phyloP scores from a whole-genome alignment of 2,113 vertebrate species.

The Gasterosteus nipponicus region DNA sequence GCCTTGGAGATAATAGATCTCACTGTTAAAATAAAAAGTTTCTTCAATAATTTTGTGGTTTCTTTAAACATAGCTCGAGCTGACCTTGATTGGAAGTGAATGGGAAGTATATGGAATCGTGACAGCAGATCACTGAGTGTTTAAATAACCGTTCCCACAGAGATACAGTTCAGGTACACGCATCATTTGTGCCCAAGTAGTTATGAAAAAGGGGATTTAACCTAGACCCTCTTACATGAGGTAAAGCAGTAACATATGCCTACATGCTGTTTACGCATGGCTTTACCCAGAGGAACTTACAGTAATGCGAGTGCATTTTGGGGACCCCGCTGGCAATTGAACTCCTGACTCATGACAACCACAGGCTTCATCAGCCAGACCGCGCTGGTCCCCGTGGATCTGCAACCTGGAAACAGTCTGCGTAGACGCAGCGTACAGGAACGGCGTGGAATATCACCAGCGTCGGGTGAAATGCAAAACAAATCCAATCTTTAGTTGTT shows the following conservation, averaged over 20 bases:
- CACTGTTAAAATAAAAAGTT: neutral
- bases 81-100: neutral
- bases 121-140: constrained; percentile 50
- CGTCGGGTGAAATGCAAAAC: constrained; percentile 17
- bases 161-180: constrained; percentile 27
- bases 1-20: constrained; percentile 2
- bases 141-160: constrained; percentile 37
- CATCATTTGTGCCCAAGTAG: constrained; percentile 3
- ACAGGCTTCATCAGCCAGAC: constrained; percentile 39
- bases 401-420: constrained; percentile 22
- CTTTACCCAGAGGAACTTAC: constrained; percentile 47
- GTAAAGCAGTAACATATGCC: constrained; percentile 44
- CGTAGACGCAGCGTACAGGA: constrained; percentile 8
- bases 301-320: constrained; percentile 54
- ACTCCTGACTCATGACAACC: constrained; percentile 51
- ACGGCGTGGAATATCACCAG: constrained; percentile 6
- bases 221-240: constrained; percentile 13
- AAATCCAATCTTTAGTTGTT: constrained; percentile 54
- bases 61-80: constrained; percentile 22
- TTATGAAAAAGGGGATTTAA: constrained; percentile 16
- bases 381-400: constrained; percentile 11
- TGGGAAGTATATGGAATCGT: constrained; percentile 24
- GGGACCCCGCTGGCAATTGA: constrained; percentile 58
- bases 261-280: constrained; percentile 64
- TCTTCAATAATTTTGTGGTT: constrained; percentile 60